Evolutionary conservation across 2,888 invertebrate species (phyloP), one percentile per base, ranked within the genome.

Genomic region (Macrophya annulata): DNA sequence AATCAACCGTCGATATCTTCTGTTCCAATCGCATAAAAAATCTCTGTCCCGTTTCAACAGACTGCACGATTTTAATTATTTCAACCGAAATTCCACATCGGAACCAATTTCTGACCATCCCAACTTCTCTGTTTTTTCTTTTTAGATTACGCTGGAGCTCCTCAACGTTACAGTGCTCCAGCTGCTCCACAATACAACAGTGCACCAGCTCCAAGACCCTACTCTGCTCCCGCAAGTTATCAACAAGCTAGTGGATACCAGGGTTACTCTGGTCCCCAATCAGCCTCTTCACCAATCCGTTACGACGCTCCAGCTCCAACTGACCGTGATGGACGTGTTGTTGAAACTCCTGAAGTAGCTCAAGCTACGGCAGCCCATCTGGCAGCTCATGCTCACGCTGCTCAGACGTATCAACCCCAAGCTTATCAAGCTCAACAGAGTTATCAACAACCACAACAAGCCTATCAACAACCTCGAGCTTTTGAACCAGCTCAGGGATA

Each of bases 381-480:
- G n/a, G 85, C 85, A 43, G 85, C 85, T 71, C 85, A 85, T 25
- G 85, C 85, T 59, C 81, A 81, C 3, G 82, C 82, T 71, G 51
- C n/a, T 17, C 59, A 88, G 83, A 86, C 89, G 62, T 90, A 86
- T 65, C 90, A 89, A 85, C 87, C 89, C n/a, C 86, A 88, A 6
- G 87, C 88, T 59, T 93, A 88, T 84, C 91, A 91, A 87, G 88
- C 91, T 65, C 91, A 90, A 55, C 86, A 88, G 8, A 87, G 88
- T 45, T 86, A 89, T 85, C 93, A 88, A 83, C 91, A 91, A 83
- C 89, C 91, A 85, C 88, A 89, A 17, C 86, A 88, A 5, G 87
- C 88, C 62, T 86, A 89, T 85, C 93, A 88, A 84, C 91, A 91
- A 81, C 89, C 90, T 85, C 87, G 89, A 9, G 86, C 83, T 48